Evolutionary conservation across 92 coral and sea anemone species (phyloP), one percentile per base, ranked within the genome.

Genomic region (Pocillopora grandis): DNA sequence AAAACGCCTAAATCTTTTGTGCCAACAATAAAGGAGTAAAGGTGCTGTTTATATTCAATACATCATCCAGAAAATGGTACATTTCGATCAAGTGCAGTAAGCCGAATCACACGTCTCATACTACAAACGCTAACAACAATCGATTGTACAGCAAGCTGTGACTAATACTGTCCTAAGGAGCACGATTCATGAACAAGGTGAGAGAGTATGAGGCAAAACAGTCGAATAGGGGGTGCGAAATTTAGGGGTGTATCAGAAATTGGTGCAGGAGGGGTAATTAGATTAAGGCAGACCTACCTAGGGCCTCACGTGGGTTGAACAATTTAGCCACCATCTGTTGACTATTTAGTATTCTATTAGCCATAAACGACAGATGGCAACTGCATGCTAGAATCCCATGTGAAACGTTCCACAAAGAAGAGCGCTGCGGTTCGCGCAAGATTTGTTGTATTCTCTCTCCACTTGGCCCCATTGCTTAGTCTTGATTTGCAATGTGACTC

Each of bases 291-390:
- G 89, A 85, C 92, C 93, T 90, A 88, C 95, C 91, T 80, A 91
- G 95, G 88, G 95, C 89, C 94, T 95, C 96, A 92, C 98, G 98
- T 94, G 98, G 94, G 90, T 89, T 86, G 89, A 92, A 94, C 95
- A 91, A 97, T 97, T 97, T 97, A 97, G 90, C 83, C 89, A 91
- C 99, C 99, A 97, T 97, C 99, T 97, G 99, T 93, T 92, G 96
- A 91, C 95, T 95, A 93, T 90, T 97, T 94, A 91, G 94, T 95
- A 97, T 97, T 97, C 98, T 97, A 94, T 97, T 97, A 93, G 90
- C 92, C 94, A 97, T 89, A 97, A 94, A 95, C 97, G 95, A 97
- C 99, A 97, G 99, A 97, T 97, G 99, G 87, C 88, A 82, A 87
- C 82, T 88, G 92, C 94, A 92, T 96, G 98, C 92, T 97, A 89